Evolutionary conservation across 2,888 invertebrate genomes (phyloP).

Genomic region (Meghimatium bilineatum): DNA sequence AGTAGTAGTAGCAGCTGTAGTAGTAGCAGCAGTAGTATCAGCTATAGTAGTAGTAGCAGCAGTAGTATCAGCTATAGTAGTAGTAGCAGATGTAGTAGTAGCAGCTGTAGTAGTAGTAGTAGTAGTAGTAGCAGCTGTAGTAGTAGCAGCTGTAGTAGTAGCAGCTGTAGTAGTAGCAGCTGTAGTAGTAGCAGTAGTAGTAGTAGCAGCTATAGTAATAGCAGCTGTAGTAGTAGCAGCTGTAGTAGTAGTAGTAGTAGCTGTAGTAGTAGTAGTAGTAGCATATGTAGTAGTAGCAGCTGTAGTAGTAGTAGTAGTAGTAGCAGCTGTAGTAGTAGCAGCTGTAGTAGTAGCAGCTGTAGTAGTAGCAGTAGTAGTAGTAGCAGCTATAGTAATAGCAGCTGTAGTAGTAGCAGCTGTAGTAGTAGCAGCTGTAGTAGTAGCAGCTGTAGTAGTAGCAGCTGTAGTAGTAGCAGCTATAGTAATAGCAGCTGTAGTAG

Average conservation of each 20-base stretch:
- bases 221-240: too few relatives aligned
- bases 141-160: conserved; percentile 49
- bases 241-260: too few relatives aligned
- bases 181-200: conserved; percentile 28
- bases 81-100: too few relatives aligned
- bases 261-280: too few relatives aligned
- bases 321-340: conserved; percentile 32
- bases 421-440: conserved; percentile 30
- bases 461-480: neutral
- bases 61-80: too few relatives aligned
- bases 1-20: conserved; percentile 55
- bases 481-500: conserved; percentile 34
- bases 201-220: too few relatives aligned
- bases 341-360: conserved; percentile 44
- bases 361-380: conserved; percentile 38
- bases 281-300: too few relatives aligned
- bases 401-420: conserved; percentile 38
- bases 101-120: conserved; percentile 44
- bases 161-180: conserved; percentile 39
- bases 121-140: conserved; percentile 58
- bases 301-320: too few relatives aligned
- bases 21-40: too few relatives aligned
- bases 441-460: conserved; percentile 9
- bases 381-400: conserved; percentile 29
- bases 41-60: too few relatives aligned